phyloP scores from a whole-genome alignment of 2,113 vertebrate species.

The Cariama cristata region DNA sequence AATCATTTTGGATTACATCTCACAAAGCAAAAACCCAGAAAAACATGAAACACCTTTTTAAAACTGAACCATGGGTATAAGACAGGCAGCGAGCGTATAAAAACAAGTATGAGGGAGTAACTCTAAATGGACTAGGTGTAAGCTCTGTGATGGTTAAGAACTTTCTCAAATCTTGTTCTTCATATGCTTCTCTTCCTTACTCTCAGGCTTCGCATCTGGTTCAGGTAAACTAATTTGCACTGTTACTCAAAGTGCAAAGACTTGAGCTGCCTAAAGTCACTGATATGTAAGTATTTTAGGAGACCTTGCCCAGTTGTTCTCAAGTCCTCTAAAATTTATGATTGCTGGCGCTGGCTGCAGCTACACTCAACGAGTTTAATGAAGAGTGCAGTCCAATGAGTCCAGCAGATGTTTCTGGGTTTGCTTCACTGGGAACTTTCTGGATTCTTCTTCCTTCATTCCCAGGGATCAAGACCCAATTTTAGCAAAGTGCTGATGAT shows the following conservation, averaged over 20 bases:
- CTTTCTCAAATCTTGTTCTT: not conserved
- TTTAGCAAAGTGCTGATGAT: slow-evolving; percentile 50
- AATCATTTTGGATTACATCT: not conserved
- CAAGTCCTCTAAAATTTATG: not conserved
- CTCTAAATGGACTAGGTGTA: not conserved
- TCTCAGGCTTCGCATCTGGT: not conserved
- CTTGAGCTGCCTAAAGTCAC: not conserved
- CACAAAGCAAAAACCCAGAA: not conserved
- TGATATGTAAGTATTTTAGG: not conserved
- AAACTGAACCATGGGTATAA: not conserved
- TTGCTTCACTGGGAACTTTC: slow-evolving; percentile 55
- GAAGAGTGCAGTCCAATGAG: slow-evolving; percentile 29
- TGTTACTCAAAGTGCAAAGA: not conserved
- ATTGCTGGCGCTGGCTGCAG: not conserved
- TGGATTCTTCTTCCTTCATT: slow-evolving; percentile 46
- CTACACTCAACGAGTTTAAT: not conserved
- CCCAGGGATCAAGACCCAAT: slow-evolving; percentile 52
- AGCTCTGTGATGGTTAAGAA: not conserved
- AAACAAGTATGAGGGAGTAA: not conserved
- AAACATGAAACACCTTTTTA: not conserved
- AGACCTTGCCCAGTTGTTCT: not conserved
- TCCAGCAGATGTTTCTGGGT: slow-evolving; percentile 52
- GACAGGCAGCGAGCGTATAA: not conserved
- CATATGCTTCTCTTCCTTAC: not conserved
- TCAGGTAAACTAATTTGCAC: not conserved